phyloP scores from a whole-genome alignment of 1,140 invertebrate species.

The Dryas iulia region DNA sequence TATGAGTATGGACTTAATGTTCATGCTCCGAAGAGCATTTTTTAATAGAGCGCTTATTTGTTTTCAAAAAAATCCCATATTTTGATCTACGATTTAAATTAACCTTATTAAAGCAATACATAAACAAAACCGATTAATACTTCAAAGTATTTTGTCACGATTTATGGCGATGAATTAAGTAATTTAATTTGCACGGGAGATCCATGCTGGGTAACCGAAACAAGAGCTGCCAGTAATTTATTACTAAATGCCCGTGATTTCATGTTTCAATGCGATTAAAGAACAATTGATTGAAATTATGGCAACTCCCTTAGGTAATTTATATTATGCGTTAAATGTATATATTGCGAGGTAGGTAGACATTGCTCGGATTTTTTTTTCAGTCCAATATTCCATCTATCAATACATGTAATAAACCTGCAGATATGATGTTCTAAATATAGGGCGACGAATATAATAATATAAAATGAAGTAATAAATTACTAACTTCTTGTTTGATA shows the following conservation, averaged over 20 bases:
- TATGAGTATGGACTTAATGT: too few species aligned
- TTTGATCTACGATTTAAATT: neutral
- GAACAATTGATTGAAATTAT: constrained; percentile 23
- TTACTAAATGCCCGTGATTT: constrained; percentile 13
- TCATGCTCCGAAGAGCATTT: too few species aligned
- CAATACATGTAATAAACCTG: too few species aligned
- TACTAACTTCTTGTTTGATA: too few species aligned
- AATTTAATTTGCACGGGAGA: constrained; percentile 20
- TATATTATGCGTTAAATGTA: constrained; percentile 7
- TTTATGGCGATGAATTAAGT: constrained; percentile 19
- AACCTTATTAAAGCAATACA: neutral
- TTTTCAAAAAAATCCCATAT: too few species aligned
- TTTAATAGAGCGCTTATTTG: too few species aligned
- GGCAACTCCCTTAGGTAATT: neutral
- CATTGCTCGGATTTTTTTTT: too few species aligned
- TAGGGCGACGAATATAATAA: too few species aligned
- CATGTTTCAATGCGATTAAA: constrained; percentile 11
- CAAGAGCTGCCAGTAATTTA: constrained; percentile 11
- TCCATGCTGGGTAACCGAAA: constrained; percentile 8
- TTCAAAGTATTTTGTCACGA: constrained; percentile 2
- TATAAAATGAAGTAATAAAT: too few species aligned
- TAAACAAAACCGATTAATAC: neutral
- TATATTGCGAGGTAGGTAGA: too few species aligned
- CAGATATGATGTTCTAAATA: too few species aligned
- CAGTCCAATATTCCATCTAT: too few species aligned